These are phyloP conservation scores for Sebastolobus alascanus DNA, from an alignment of 2,797 vertebrate species.

Conservation along the genomic window DNA sequence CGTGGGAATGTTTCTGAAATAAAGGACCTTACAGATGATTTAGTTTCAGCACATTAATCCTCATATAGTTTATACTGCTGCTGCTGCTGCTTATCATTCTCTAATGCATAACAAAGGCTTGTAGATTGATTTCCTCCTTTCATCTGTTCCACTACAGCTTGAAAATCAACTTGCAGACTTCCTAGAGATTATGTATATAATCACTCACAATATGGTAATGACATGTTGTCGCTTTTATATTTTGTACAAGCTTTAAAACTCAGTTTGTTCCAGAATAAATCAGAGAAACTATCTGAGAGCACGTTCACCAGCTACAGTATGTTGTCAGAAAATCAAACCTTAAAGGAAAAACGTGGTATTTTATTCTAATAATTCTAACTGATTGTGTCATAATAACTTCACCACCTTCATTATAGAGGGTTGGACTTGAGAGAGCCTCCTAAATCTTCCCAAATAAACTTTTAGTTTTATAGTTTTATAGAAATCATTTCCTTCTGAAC, in stretches of 20 bases:
- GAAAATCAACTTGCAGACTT: background rate
- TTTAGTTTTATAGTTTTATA: background rate
- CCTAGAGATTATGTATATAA: background rate
- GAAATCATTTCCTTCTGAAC: background rate
- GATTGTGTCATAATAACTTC: background rate
- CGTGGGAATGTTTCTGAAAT: background rate
- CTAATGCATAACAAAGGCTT: background rate
- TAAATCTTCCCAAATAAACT: conserved; percentile 1
- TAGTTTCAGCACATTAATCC: background rate
- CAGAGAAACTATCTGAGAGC: background rate
- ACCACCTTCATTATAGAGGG: background rate
- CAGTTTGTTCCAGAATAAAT: background rate
- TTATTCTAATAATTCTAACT: background rate
- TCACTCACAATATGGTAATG: background rate
- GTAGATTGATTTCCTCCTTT: background rate
- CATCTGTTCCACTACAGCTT: background rate
- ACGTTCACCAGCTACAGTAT: background rate
- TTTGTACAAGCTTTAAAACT: background rate
- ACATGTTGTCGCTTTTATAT: background rate
- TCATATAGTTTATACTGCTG: background rate
- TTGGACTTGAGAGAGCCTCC: background rate
- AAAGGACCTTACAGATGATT: background rate
- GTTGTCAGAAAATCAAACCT: background rate
- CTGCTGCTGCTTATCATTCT: background rate
- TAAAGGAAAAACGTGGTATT: background rate